These are phyloP conservation scores for Geodia barretti DNA, from an alignment of 37 sponge, comb jelly and placozoan species.

Conservation along the genomic window DNA sequence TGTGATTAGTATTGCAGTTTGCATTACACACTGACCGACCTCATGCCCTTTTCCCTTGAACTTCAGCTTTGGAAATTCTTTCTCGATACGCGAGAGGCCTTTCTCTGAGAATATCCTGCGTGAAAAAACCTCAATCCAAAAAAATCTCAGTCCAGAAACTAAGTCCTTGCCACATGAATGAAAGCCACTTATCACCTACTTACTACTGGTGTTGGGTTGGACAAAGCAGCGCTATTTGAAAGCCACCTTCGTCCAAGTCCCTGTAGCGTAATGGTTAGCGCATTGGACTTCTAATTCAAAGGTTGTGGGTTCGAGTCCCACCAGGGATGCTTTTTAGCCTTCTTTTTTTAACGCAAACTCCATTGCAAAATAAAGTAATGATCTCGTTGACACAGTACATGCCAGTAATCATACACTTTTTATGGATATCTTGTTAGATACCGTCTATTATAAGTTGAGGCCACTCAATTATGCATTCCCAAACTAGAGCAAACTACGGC, in stretches of 20 bases:
- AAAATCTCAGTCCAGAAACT: neutral
- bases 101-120: slow-evolving; percentile 63
- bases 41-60: slow-evolving; percentile 89
- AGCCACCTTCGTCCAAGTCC: neutral
- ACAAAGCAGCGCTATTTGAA: too few species aligned
- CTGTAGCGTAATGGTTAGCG: neutral
- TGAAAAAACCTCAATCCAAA: neutral
- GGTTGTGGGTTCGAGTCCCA: slow-evolving; percentile 1
- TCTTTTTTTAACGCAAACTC: too few species aligned
- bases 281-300: neutral
- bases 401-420: too few species aligned
- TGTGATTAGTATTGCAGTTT: too few species aligned
- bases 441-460: too few species aligned
- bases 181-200: neutral
- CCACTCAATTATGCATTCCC: too few species aligned
- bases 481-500: too few species aligned
- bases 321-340: neutral
- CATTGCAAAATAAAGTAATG: too few species aligned
- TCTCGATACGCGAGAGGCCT: slow-evolving; percentile 52
- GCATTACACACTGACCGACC: slow-evolving; percentile 22
- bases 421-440: too few species aligned
- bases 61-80: slow-evolving; percentile 82
- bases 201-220: too few species aligned
- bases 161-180: neutral
- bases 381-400: too few species aligned